Conservation (phyloP, 2,113 vertebrate genomes). For the Carettochelys insculpta region DNA sequence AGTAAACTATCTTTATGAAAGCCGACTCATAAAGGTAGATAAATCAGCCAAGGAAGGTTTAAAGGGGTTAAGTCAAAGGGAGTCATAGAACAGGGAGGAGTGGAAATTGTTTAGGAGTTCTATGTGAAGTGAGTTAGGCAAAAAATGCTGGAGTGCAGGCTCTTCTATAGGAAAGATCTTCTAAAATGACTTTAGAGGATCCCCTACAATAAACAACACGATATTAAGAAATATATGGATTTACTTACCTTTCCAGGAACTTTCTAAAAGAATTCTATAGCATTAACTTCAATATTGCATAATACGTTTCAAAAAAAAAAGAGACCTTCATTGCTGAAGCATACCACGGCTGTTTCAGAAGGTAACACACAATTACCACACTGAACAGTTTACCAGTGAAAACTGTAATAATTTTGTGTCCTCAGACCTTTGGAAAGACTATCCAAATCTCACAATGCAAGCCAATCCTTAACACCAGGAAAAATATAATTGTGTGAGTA, state of each 20-base stretch:
- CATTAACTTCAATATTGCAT: slow-evolving; percentile 37
- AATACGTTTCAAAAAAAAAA: slow-evolving; percentile 36
- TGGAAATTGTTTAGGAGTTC: slow-evolving; percentile 65
- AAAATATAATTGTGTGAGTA: slow-evolving; percentile 11
- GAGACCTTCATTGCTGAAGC: slow-evolving; percentile 40
- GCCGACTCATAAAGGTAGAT: slow-evolving; percentile 78
- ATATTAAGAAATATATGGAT: slow-evolving; percentile 28
- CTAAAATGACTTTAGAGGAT: slow-evolving; percentile 82
- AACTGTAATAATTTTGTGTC: neutral
- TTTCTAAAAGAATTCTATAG: slow-evolving; percentile 38
- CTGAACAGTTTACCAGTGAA: neutral
- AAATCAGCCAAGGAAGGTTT: slow-evolving; percentile 70
- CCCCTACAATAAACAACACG: slow-evolving; percentile 40
- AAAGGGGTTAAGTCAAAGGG: slow-evolving; percentile 64
- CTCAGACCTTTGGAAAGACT: neutral
- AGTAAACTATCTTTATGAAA: slow-evolving; percentile 79
- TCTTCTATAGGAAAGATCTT: slow-evolving; percentile 71
- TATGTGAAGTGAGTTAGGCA: slow-evolving; percentile 39
- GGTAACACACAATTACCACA: neutral
- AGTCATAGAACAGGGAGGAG: slow-evolving; percentile 74
- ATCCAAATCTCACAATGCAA: neutral
- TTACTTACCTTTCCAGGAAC: slow-evolving; percentile 74
- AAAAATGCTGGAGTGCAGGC: slow-evolving; percentile 55
- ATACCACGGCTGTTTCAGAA: slow-evolving; percentile 26
- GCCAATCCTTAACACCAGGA: neutral